Evolutionary conservation across 2,797 vertebrate species (phyloP).

Genomic region (Nyctibius grandis): DNA sequence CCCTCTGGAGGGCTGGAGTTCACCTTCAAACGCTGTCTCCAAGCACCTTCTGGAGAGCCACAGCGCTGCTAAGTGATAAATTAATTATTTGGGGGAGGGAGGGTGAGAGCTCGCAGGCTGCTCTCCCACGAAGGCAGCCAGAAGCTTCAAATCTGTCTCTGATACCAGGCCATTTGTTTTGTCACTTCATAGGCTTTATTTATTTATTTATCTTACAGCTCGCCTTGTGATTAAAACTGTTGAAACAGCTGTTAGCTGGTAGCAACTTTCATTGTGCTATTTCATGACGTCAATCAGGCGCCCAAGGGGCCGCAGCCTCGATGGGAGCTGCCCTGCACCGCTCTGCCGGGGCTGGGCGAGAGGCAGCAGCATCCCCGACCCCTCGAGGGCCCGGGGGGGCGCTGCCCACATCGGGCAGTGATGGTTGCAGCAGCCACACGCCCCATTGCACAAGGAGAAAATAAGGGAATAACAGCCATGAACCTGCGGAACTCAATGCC

Average conservation of each 20-base stretch:
- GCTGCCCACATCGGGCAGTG: fast-evolving
- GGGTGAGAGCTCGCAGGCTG: slow-evolving; percentile 8
- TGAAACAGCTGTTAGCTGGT: slow-evolving; percentile 49
- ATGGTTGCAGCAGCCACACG: neutral
- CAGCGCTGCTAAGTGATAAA: slow-evolving; percentile 38
- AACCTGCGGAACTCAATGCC: fast-evolving
- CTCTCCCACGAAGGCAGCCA: slow-evolving; percentile 42
- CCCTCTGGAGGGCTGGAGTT: neutral
- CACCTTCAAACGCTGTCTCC: slow-evolving; percentile 4
- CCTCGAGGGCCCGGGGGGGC: fast-evolving
- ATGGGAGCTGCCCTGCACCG: fast-evolving
- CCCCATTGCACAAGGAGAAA: neutral
- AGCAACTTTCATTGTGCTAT: neutral
- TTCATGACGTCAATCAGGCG: neutral
- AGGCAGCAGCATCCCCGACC: neutral
- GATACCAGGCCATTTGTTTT: slow-evolving; percentile 49
- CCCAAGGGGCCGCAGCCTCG: neutral
- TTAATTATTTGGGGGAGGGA: slow-evolving; percentile 60
- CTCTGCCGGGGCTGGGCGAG: neutral
- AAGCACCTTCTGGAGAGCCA: neutral
- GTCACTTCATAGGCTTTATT: slow-evolving; percentile 45
- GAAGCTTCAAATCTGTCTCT: slow-evolving; percentile 52
- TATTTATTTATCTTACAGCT: slow-evolving; percentile 58
- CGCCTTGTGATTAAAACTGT: slow-evolving; percentile 37
- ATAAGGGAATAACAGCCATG: too few relatives aligned